Evolutionary conservation across 1,140 invertebrate species (phyloP), one percentile per base, ranked within the genome.

Genomic region (Anoplophora glabripennis): DNA sequence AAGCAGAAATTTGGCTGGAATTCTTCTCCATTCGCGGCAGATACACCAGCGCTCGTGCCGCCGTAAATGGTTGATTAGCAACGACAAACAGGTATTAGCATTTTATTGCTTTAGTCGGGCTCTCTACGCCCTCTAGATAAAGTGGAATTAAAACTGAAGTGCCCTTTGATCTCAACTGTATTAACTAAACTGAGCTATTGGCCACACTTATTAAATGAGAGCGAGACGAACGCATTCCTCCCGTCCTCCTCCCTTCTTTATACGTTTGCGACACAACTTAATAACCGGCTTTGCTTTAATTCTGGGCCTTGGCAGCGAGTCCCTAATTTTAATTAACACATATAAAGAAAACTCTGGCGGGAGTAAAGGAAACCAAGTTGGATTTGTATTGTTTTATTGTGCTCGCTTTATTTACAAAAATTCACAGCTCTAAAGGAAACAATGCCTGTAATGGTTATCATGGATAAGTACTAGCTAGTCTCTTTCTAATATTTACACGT

Each of bases 81-180:
- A 75, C 72, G 72, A 75, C 76, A 77, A 78, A 77, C 76, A 77
- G 70, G 70, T 75, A 78, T 78, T 78, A 77, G 73, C 76, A 78
- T 78, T 78, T 78, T 78, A 78, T 78, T 78, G 76, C 75, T 72
- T 78, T 72, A 76, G 69, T 67, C 72, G 65, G 64, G 64, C 70
- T 65, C 70, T 71, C 69, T 68, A 74, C 72, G 67, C 70, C 72
- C 71, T 72, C 66, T 69, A 72, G 72, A 75, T 74, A 74, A 74
- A 75, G 72, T 74, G 74, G 72, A 75, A 75, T 75, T 75, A 75
- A 74, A 75, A 74, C 66, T 70, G 70, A 68, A 73, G 72, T 61
- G 72, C 67, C 63, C 72, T 74, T 75, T 75, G 73, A 75, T 75
- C 73, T 73, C 69, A 59, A 65, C 69, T 61, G 66, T 72, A 73